A percentile compares a stretch with the other conserved stretches of the same genome.
Conservation (phyloP, 1,140 invertebrate species). For the Bombyx mori region DNA sequence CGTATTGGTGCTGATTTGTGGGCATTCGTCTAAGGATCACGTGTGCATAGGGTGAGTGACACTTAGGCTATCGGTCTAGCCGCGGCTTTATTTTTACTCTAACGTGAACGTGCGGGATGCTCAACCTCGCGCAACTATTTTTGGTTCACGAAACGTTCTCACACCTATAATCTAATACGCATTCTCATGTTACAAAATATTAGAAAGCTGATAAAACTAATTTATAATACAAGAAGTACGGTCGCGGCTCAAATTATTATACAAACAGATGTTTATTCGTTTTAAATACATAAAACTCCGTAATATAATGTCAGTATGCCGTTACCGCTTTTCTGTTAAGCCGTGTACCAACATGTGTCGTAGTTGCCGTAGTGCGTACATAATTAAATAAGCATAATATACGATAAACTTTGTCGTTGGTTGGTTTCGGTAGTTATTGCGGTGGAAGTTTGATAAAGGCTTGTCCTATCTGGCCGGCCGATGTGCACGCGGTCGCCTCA, state of each 20-base stretch:
- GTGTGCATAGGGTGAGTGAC: conserved; percentile 56
- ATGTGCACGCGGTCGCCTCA: too few relatives aligned
- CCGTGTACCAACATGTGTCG: too few relatives aligned
- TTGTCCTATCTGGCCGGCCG: too few relatives aligned
- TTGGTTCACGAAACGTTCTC: conserved; percentile 46
- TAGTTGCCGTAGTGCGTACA: too few relatives aligned
- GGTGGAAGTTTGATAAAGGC: conserved; percentile 4
- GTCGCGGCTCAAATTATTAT: not conserved
- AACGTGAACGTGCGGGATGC: conserved; percentile 36
- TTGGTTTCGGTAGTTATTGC: not conserved
- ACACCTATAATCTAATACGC: conserved; percentile 45
- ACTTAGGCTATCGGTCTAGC: conserved; percentile 33
- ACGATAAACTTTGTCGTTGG: too few relatives aligned
- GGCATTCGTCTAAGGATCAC: conserved; percentile 26
- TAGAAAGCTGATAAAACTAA: conserved; percentile 16
- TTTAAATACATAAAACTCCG: too few relatives aligned
- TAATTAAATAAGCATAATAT: too few relatives aligned
- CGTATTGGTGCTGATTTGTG: conserved; percentile 34
- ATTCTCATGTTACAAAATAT: conserved; percentile 49
- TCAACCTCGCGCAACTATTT: conserved; percentile 49
- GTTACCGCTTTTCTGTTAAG: too few relatives aligned
- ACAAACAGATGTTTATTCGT: too few relatives aligned
- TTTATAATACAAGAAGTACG: not conserved
- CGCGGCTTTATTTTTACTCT: conserved; percentile 53
- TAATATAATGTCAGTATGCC: too few relatives aligned